Conservation (phyloP, 2,113 vertebrate species). For the Thymallus thymallus region DNA sequence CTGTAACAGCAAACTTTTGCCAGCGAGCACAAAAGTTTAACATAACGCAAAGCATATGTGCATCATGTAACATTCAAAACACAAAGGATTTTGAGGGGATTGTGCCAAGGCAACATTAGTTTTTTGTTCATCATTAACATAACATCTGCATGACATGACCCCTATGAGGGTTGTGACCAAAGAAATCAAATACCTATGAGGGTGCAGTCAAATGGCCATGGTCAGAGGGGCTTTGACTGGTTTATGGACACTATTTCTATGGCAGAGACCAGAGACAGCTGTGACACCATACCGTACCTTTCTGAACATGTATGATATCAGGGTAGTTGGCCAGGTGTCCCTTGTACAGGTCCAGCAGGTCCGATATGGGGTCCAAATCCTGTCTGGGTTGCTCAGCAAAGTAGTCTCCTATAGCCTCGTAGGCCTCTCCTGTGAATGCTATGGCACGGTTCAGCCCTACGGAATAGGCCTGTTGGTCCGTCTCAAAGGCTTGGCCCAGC, state of each 20-base stretch:
- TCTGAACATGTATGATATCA: conserved; percentile 98
- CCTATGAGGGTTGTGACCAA: no score
- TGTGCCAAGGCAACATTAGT: no score
- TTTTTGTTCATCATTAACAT: no score
- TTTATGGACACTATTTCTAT: neutral
- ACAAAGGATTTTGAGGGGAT: no score
- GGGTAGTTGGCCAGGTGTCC: conserved; percentile 97
- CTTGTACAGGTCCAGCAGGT: conserved; percentile 93
- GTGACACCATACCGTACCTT: conserved; percentile 77
- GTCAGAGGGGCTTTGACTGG: neutral
- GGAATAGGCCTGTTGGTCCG: conserved; percentile 92
- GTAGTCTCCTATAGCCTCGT: conserved; percentile 90
- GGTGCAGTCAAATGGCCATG: no score
- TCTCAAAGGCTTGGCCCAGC: conserved; percentile 89
- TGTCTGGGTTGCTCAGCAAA: conserved; percentile 95
- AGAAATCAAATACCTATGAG: no score
- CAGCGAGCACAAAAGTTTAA: neutral
- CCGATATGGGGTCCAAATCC: conserved; percentile 92
- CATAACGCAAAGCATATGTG: conserved; percentile 3
- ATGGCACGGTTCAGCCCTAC: conserved; percentile 89
- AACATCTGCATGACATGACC: no score
- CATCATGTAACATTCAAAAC: neutral
- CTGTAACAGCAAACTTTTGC: neutral
- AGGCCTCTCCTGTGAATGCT: conserved; percentile 87
- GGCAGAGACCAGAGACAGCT: no score